phyloP scores from a whole-genome alignment of 2,797 vertebrate genomes.

The Crocidura indochinensis region DNA sequence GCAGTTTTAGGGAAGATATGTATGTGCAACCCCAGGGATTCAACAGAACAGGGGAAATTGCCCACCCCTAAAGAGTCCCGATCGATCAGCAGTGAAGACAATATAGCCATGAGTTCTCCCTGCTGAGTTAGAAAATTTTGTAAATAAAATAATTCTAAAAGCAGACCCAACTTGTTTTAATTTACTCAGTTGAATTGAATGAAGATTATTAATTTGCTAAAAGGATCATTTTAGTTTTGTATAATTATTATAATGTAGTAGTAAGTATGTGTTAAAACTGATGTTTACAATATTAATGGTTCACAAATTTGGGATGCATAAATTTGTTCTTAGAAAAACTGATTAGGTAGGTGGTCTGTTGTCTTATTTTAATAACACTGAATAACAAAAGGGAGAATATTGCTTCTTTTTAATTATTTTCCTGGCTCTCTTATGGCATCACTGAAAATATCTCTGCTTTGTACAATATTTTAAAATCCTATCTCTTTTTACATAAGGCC shows the following conservation, averaged over 20 bases:
- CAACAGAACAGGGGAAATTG: too few relatives aligned
- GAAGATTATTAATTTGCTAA: slow-evolving; percentile 10
- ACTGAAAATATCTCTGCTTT: slow-evolving; percentile 11
- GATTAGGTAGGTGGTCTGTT: neutral
- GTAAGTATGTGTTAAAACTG: neutral
- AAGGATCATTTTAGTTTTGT: neutral
- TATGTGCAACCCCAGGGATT: too few relatives aligned
- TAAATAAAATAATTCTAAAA: too few relatives aligned
- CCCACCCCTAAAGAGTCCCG: too few relatives aligned
- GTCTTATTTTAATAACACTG: slow-evolving; percentile 14
- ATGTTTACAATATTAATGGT: neutral
- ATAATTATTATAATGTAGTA: neutral
- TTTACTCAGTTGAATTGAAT: neutral
- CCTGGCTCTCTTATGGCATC: neutral
- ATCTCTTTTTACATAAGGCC: neutral
- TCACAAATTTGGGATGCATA: neutral
- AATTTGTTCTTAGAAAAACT: neutral
- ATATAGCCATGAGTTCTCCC: too few relatives aligned
- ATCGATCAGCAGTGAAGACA: too few relatives aligned
- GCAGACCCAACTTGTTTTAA: neutral
- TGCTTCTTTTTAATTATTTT: neutral
- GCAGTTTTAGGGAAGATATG: too few relatives aligned
- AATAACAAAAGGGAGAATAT: neutral
- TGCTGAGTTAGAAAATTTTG: too few relatives aligned
- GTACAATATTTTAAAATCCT: slow-evolving; percentile 38